phyloP scores from a whole-genome alignment of 2,113 vertebrate species.

The Perccottus glenii region DNA sequence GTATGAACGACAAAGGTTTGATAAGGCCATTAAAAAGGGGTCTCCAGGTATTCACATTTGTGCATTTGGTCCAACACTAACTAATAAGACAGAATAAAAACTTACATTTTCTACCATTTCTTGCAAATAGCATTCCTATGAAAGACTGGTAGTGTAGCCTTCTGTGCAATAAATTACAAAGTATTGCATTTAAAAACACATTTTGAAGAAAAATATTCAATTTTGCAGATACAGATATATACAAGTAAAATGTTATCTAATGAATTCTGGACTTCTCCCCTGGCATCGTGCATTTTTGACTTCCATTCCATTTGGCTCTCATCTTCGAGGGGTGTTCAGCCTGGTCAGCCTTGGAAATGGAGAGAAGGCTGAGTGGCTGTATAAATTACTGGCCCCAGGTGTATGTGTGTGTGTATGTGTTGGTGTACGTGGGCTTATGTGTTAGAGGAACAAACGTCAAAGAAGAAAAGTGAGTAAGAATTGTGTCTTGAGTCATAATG shows the following conservation, averaged over 20 bases:
- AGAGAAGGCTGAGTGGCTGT: constrained; percentile 24
- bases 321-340: constrained; percentile 1
- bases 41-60: too few relatives aligned
- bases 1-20: too few relatives aligned
- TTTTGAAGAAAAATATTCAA: too few relatives aligned
- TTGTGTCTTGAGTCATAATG: background rate
- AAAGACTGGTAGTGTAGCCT: too few relatives aligned
- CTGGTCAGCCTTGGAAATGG: constrained; percentile 24
- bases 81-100: too few relatives aligned
- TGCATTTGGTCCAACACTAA: too few relatives aligned
- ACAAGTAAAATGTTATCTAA: constrained; percentile 9
- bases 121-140: too few relatives aligned
- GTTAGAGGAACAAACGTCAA: background rate
- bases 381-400: constrained; percentile 34
- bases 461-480: background rate
- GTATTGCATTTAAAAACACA: too few relatives aligned
- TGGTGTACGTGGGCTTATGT: background rate
- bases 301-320: constrained; percentile 3
- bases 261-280: constrained; percentile 4
- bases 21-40: too few relatives aligned
- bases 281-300: background rate
- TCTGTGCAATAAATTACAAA: too few relatives aligned
- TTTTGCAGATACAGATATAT: too few relatives aligned
- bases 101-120: too few relatives aligned
- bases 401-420: constrained; percentile 6